Conservation (phyloP, 1,140 invertebrate species). For the Phymastichus coffea region DNA sequence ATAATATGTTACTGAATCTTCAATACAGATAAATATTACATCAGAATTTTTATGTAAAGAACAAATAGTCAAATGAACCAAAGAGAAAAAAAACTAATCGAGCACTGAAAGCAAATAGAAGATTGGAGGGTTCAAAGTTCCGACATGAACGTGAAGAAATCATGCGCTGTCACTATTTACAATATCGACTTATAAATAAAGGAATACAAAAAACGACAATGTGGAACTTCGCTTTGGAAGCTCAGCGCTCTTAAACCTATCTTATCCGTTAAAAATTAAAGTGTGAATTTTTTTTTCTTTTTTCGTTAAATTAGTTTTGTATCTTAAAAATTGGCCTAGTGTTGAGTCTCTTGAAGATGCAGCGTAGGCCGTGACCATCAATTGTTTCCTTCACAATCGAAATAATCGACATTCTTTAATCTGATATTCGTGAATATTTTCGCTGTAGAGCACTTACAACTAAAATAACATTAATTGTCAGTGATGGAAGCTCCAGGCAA, state of each 20-base stretch:
- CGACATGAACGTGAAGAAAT: slow-evolving; percentile 13
- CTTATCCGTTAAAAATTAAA: slow-evolving; percentile 19
- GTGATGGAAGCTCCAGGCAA: slow-evolving; percentile 13
- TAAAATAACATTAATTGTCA: slow-evolving; percentile 22
- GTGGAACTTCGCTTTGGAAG: slow-evolving; percentile 20
- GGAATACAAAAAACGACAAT: slow-evolving; percentile 26
- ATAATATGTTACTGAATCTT: too few relatives aligned
- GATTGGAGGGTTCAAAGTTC: too few relatives aligned
- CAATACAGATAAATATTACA: too few relatives aligned
- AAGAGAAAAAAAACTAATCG: too few relatives aligned
- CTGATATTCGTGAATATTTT: neutral
- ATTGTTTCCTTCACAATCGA: neutral
- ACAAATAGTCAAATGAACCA: too few relatives aligned
- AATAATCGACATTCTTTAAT: slow-evolving; percentile 7
- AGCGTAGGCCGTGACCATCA: neutral
- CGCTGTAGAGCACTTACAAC: slow-evolving; percentile 11
- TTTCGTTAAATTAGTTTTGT: neutral
- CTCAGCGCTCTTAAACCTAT: slow-evolving; percentile 18
- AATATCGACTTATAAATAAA: slow-evolving; percentile 25
- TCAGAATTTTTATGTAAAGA: too few relatives aligned
- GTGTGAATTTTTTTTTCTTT: slow-evolving; percentile 7
- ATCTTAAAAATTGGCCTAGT: neutral
- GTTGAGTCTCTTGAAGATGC: neutral
- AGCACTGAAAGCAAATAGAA: too few relatives aligned
- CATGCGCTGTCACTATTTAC: slow-evolving; percentile 20